Conservation (phyloP, 2,888 invertebrate species). For the Caenorhabditis afra region DNA sequence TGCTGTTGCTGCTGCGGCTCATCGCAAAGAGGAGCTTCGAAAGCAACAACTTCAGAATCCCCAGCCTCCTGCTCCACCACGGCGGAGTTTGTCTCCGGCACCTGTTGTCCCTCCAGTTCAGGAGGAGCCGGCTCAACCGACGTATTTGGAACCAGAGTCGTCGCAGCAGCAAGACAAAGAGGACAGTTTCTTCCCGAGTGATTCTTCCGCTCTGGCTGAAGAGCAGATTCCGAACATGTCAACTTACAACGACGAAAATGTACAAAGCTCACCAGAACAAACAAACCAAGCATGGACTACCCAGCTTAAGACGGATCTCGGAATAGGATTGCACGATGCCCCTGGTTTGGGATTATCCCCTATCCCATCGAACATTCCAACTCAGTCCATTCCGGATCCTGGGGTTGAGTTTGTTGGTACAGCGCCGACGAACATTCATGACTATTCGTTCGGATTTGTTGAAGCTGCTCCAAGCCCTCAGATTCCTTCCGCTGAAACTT, state of each 20-base stretch:
- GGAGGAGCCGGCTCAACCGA: conserved; percentile 31
- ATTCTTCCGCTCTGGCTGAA: conserved; percentile 41
- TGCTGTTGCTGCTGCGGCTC: conserved; percentile 67
- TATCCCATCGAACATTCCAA: conserved; percentile 24
- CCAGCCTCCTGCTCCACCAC: conserved; percentile 34
- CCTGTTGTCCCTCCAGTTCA: conserved; percentile 34
- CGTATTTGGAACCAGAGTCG: conserved; percentile 43
- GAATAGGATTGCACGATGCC: conserved; percentile 63
- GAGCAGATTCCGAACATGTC: conserved; percentile 50
- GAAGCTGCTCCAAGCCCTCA: conserved; percentile 55
- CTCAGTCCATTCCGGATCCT: conserved; percentile 44
- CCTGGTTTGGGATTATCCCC: conserved; percentile 38
- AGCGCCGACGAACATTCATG: conserved; percentile 50
- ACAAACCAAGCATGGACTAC: conserved; percentile 68
- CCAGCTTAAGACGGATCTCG: conserved; percentile 74
- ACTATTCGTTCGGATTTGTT: conserved; percentile 68
- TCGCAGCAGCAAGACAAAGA: conserved; percentile 46
- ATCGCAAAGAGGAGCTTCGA: conserved; percentile 60
- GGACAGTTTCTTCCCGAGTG: conserved; percentile 47
- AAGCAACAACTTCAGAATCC: conserved; percentile 48
- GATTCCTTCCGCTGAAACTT: conserved; percentile 53
- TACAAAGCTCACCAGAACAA: conserved; percentile 55
- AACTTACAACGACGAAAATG: conserved; percentile 51
- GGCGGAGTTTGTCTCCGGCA: conserved; percentile 53
- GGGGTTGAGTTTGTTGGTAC: conserved; percentile 66